Base-by-base conservation (phyloP, 2,113 vertebrate genomes). In the Ornithorhynchus anatinus region DNA sequence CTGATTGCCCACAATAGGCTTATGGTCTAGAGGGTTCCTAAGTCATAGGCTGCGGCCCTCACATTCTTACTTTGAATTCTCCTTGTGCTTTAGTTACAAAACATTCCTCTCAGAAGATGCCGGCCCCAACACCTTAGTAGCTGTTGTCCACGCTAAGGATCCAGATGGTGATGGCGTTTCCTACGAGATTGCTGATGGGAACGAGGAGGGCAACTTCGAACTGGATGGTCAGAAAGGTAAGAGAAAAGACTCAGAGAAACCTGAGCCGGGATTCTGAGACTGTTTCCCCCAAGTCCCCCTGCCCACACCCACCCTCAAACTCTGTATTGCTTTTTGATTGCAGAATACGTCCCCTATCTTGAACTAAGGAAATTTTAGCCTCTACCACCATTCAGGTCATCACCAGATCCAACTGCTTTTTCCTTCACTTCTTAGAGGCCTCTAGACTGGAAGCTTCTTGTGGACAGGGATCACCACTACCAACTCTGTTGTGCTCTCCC, bases 31-130 rank as follows among this genome's bases (percentile, higher is more conserved):
- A n/a, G n/a, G n/a, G n/a, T n/a, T n/a, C n/a, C n/a, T n/a, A n/a
- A n/a, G n/a, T n/a, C n/a, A n/a, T n/a, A n/a, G n/a, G n/a, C n/a
- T n/a, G n/a, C n/a, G n/a, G n/a, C n/a, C n/a, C n/a, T n/a, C n/a
- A n/a, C n/a, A n/a, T n/a, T n/a, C n/a, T n/a, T n/a, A n/a, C n/a
- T n/a, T n/a, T n/a, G n/a, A n/a, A n/a, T n/a, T n/a, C n/a, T 25
- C 51, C 14, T 3, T 32, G 39, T 72, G 36, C 40, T 29, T 33
- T 87, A 97, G 96, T 4, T 97, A 97, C 79, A 95, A 93, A 78
- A 95, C 95, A 2, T 96, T 97, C 80, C 90, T 97, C 43, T 96
- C 94, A 1, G 96, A 97, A 72, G 96, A 97, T 14, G 96, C 96
- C 7, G 96, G 96, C 29, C 95, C 96, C 0, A 91, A 94, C 68